These are phyloP conservation scores for Trachurus trachurus DNA, from an alignment of 2,797 vertebrate genomes.

Conservation along the genomic window DNA sequence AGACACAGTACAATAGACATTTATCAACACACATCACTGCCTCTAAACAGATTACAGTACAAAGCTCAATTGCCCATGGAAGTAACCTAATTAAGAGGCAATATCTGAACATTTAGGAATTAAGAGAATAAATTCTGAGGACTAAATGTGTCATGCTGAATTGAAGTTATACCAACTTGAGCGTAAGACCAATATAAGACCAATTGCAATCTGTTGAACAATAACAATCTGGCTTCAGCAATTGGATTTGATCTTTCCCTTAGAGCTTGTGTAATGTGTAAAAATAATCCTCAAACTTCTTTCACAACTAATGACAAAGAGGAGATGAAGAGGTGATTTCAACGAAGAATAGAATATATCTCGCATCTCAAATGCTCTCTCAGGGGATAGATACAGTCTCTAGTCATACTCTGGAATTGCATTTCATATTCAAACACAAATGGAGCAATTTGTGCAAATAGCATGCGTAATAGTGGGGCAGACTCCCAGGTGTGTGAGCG, in stretches of 20 bases:
- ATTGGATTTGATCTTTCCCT: slow-evolving; percentile 25
- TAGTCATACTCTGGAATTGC: slow-evolving; percentile 64
- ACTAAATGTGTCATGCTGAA: no score
- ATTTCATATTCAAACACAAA: slow-evolving; percentile 83
- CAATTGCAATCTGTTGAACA: slow-evolving; percentile 9
- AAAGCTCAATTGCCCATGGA: neutral
- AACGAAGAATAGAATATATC: slow-evolving; percentile 56
- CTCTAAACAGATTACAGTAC: neutral
- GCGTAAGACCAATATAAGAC: slow-evolving; percentile 7
- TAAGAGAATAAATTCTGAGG: no score
- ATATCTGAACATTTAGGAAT: neutral
- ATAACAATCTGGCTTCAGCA: slow-evolving; percentile 24
- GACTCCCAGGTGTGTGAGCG: slow-evolving; percentile 74
- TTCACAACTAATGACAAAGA: slow-evolving; percentile 35
- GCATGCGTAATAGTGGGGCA: slow-evolving; percentile 72
- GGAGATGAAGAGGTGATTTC: slow-evolving; percentile 50
- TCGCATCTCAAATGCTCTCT: slow-evolving; percentile 52
- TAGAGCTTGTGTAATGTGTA: slow-evolving; percentile 19
- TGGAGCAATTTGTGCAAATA: slow-evolving; percentile 85
- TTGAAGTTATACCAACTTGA: neutral
- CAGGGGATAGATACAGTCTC: slow-evolving; percentile 47
- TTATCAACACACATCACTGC: neutral
- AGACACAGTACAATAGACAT: neutral
- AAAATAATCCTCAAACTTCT: slow-evolving; percentile 16
- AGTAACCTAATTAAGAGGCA: neutral